A percentile compares a stretch with the other conserved stretches of the same genome.
Evolutionary conservation across 2,113 vertebrate genomes (phyloP).

Genomic region (Tragulus kanchil): DNA sequence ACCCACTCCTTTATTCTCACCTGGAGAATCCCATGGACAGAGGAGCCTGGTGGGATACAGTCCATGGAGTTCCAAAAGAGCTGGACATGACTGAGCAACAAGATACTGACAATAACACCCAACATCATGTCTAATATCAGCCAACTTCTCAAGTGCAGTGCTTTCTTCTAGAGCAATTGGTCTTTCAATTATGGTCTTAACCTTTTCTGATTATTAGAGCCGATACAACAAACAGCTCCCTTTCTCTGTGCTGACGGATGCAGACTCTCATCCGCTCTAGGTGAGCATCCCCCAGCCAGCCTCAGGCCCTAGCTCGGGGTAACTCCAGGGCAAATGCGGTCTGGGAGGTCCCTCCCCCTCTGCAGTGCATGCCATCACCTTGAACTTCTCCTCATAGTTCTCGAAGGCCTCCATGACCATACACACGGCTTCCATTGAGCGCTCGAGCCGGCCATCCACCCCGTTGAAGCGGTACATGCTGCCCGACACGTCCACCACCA

Average conservation of each 20-base stretch:
- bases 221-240: conserved; percentile 51
- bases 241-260: conserved; percentile 60
- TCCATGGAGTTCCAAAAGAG: neutral
- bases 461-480: conserved; percentile 99
- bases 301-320: neutral
- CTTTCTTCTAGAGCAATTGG: neutral
- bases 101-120: neutral
- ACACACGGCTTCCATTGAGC: conserved; percentile 97
- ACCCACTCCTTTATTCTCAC: neutral
- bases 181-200: neutral
- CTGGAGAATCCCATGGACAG: neutral
- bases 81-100: neutral
- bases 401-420: conserved; percentile 99
- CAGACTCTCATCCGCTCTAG: conserved; percentile 50
- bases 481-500: conserved; percentile 95
- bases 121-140: neutral
- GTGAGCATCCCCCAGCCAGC: neutral
- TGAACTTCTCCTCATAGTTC: conserved; percentile 97
- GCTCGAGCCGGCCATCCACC: conserved; percentile 94
- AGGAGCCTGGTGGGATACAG: neutral
- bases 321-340: neutral
- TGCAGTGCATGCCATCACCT: conserved; percentile 88
- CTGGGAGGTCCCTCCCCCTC: neutral
- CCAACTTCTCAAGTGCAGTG: neutral
- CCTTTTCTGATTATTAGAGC: conserved; percentile 71